A percentile compares a stretch with the other conserved stretches of the same genome.
phyloP scores from a whole-genome alignment of 35 echinoderm and acorn worm species.

The Ophiothrix spiculata region DNA sequence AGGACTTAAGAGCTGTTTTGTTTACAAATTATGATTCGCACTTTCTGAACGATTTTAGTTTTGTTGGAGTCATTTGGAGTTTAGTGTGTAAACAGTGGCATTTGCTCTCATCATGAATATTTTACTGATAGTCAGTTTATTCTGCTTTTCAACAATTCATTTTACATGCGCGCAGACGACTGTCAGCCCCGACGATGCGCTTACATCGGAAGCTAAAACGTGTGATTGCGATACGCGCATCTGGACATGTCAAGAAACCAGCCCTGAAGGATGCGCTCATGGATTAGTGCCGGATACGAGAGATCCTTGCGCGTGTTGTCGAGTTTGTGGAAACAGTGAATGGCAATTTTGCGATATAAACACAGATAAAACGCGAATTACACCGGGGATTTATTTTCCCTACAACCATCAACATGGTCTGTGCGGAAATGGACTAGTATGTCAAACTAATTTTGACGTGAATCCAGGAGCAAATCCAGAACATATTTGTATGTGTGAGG shows the following conservation, averaged over 20 bases:
- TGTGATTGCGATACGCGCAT: not conserved
- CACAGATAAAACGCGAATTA: slow-evolving; percentile 16
- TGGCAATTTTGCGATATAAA: slow-evolving; percentile 50
- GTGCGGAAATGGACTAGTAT: slow-evolving; percentile 44
- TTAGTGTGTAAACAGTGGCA: not conserved
- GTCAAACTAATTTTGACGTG: slow-evolving; percentile 33
- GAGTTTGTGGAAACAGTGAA: slow-evolving; percentile 57
- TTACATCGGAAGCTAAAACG: not conserved
- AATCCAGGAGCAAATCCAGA: slow-evolving; percentile 41
- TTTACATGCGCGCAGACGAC: not conserved
- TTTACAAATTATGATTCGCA: not conserved
- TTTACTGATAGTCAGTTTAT: not conserved
- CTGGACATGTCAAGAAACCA: not conserved
- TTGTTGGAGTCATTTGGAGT: not conserved
- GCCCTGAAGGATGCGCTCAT: slow-evolving; percentile 32
- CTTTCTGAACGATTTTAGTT: not conserved
- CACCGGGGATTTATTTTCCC: slow-evolving; percentile 30
- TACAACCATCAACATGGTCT: slow-evolving; percentile 35
- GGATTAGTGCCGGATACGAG: slow-evolving; percentile 54
- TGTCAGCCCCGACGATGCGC: not conserved
- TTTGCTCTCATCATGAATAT: not conserved
- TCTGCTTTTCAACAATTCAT: not conserved
- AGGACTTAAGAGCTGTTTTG: not conserved
- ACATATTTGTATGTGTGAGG: slow-evolving; percentile 43
- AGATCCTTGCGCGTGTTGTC: slow-evolving; percentile 54